phyloP scores from a whole-genome alignment of 2,113 vertebrate genomes.

The Cottus gobio region DNA sequence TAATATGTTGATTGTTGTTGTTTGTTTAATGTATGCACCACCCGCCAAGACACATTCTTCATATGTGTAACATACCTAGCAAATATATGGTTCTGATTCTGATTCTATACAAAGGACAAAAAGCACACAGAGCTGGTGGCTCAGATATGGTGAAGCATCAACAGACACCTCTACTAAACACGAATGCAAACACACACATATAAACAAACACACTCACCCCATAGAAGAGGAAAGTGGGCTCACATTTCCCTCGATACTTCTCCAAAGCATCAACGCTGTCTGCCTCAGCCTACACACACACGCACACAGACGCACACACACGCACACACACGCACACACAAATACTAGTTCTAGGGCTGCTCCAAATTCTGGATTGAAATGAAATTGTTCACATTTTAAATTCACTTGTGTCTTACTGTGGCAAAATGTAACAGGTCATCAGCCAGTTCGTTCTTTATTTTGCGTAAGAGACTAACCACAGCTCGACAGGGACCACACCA shows the following conservation, averaged over 20 bases:
- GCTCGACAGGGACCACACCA: conserved; percentile 97
- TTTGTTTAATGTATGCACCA: too few species aligned
- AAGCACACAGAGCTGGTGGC: not conserved
- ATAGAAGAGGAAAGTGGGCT: conserved; percentile 94
- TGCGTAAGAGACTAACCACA: conserved; percentile 90
- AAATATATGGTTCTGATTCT: too few species aligned
- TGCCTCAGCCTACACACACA: conserved; percentile 87
- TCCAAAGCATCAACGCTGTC: conserved; percentile 90
- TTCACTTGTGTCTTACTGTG: conserved; percentile 83
- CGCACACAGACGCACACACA: conserved; percentile 37
- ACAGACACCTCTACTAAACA: not conserved
- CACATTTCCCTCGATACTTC: conserved; percentile 89
- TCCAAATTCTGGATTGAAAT: not conserved
- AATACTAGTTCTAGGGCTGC: not conserved
- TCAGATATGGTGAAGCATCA: not conserved
- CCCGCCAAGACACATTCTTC: too few species aligned
- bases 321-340: conserved; percentile 32
- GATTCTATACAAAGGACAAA: not conserved
- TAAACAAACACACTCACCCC: conserved; percentile 83
- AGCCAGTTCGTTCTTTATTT: conserved; percentile 90
- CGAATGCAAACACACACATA: not conserved
- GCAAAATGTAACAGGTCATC: conserved; percentile 91
- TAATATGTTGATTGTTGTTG: too few species aligned
- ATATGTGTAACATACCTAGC: too few species aligned
- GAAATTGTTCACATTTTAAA: not conserved